Evolutionary conservation across 1,140 invertebrate genomes (phyloP).

Genomic region (Microplitis mediator): DNA sequence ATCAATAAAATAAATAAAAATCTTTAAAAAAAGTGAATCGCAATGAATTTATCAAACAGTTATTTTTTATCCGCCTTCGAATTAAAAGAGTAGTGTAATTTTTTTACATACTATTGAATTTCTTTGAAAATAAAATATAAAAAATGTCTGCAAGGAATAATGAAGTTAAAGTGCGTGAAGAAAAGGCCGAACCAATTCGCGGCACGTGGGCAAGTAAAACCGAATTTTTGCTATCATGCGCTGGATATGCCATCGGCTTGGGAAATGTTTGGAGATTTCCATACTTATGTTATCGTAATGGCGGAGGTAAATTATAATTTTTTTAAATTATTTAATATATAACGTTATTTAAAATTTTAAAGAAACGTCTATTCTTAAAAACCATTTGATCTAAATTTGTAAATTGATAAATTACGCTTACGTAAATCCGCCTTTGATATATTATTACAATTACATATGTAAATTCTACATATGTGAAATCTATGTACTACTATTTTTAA

Average conservation of each 20-base stretch:
- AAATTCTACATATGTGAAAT: too few species aligned
- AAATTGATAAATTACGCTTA: not conserved
- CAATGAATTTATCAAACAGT: too few species aligned
- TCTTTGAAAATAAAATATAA: not conserved
- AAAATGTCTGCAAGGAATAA: slow-evolving; percentile 18
- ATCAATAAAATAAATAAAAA: too few species aligned
- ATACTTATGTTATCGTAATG: slow-evolving; percentile 73
- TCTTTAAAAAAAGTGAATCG: too few species aligned
- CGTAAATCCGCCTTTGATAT: too few species aligned
- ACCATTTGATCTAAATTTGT: not conserved
- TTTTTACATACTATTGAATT: too few species aligned
- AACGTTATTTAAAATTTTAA: not conserved
- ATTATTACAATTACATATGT: too few species aligned
- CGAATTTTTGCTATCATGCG: slow-evolving; percentile 76
- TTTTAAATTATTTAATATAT: not conserved
- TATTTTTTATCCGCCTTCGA: too few species aligned
- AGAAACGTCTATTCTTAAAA: too few species aligned
- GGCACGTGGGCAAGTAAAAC: slow-evolving; percentile 72
- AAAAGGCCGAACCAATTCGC: slow-evolving; percentile 43
- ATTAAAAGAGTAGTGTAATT: too few species aligned
- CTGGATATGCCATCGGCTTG: slow-evolving; percentile 78
- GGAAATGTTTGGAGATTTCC: slow-evolving; percentile 80
- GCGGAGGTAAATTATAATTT: slow-evolving; percentile 58
- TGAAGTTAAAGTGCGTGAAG: not conserved
- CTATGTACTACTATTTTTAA: too few species aligned